phyloP scores from a whole-genome alignment of 2,888 invertebrate genomes.

The Calliopum simillimum region DNA sequence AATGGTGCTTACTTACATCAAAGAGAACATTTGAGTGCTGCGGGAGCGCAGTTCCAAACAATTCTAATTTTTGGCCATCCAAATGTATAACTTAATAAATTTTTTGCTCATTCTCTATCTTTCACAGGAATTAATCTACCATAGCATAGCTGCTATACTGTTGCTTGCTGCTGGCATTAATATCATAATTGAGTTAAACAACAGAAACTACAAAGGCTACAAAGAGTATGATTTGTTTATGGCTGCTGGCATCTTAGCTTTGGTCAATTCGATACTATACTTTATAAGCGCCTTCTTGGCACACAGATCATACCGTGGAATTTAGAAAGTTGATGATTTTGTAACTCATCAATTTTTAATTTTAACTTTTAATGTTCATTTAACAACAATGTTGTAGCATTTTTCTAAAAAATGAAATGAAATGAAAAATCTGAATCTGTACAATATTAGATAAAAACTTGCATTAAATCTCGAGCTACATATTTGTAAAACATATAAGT shows the following conservation, averaged over 20 bases:
- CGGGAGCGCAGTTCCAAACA: too few relatives aligned
- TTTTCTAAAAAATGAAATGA: too few relatives aligned
- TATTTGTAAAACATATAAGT: too few relatives aligned
- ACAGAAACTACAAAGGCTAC: slow-evolving; percentile 67
- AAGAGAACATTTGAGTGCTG: too few relatives aligned
- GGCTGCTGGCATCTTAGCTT: slow-evolving; percentile 80
- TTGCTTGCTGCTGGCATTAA: slow-evolving; percentile 78
- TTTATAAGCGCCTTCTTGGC: slow-evolving; percentile 82
- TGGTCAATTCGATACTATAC: slow-evolving; percentile 79
- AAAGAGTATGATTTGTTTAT: slow-evolving; percentile 75
- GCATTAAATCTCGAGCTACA: too few relatives aligned
- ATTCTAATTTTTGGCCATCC: too few relatives aligned
- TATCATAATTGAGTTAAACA: slow-evolving; percentile 75
- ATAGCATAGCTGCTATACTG: slow-evolving; percentile 79
- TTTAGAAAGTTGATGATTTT: slow-evolving; percentile 68
- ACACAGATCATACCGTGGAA: slow-evolving; percentile 80
- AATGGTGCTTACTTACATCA: too few relatives aligned
- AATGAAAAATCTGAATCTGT: too few relatives aligned
- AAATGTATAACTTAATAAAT: too few relatives aligned
- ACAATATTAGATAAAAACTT: too few relatives aligned
- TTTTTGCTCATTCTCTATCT: not conserved
- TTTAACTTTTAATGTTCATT: not conserved
- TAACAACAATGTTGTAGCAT: too few relatives aligned
- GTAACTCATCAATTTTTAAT: too few relatives aligned
- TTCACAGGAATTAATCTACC: slow-evolving; percentile 83